Percentiles rank a stretch among this genome's conserved stretches.
Evolutionary conservation across 1,140 invertebrate genomes (phyloP).

Genomic region (Nylanderia fulva): DNA sequence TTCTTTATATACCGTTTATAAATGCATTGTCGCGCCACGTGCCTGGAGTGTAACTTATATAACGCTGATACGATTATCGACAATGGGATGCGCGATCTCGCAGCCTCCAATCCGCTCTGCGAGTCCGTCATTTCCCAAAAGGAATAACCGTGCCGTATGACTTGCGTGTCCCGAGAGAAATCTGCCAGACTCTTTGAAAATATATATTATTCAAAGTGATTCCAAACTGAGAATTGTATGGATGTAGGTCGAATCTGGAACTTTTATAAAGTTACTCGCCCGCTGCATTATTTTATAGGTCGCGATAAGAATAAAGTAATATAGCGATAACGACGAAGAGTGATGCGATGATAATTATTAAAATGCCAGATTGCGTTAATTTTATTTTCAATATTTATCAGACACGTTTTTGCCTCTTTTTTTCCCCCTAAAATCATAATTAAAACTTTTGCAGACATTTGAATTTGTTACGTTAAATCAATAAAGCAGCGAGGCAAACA

Average conservation of each 20-base stretch:
- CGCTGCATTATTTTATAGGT: conserved; percentile 3
- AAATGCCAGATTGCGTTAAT: too few species aligned
- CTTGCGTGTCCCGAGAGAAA: conserved; percentile 26
- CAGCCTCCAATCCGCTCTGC: not conserved
- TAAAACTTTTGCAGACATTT: not conserved
- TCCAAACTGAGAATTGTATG: conserved; percentile 24
- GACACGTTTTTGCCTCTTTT: not conserved
- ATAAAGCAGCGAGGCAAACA: not conserved
- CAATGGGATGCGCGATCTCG: conserved; percentile 24
- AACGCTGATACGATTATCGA: conserved; percentile 49
- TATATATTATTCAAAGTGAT: conserved; percentile 49
- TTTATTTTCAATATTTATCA: not conserved
- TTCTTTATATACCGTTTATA: not conserved
- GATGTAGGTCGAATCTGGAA: conserved; percentile 20
- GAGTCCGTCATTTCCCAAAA: conserved; percentile 34
- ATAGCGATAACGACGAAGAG: not conserved
- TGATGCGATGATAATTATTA: not conserved
- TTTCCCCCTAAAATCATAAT: not conserved
- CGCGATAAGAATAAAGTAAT: not conserved
- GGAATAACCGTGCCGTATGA: conserved; percentile 1
- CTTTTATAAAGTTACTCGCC: conserved; percentile 19
- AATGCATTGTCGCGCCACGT: conserved; percentile 9
- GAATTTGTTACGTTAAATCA: conserved; percentile 3
- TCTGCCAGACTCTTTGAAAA: conserved; percentile 40
- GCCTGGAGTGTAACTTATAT: conserved; percentile 49